A percentile compares a stretch with the other conserved stretches of the same genome.
Evolutionary conservation across 2,888 invertebrate genomes (phyloP).

Genomic region (Prosapia bicincta): DNA sequence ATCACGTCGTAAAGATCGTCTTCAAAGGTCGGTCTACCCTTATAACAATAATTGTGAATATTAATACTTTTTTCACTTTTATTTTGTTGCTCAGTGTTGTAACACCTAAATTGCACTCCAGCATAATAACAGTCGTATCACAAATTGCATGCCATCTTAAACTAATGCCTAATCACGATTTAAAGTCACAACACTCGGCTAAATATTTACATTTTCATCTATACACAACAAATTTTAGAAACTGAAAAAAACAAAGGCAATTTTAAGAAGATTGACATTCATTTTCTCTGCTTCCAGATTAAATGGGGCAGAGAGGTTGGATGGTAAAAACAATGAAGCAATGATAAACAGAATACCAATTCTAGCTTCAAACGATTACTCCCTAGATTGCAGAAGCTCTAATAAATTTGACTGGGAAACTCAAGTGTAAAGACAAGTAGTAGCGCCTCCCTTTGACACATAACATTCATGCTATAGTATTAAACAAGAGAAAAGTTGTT

Average conservation of each 20-base stretch:
- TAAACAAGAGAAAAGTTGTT: no score
- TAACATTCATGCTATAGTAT: background rate
- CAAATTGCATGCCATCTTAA: background rate
- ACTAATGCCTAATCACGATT: background rate
- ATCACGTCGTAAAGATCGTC: slow-evolving; percentile 31
- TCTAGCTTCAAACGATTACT: slow-evolving; percentile 28
- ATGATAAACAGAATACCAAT: slow-evolving; percentile 26
- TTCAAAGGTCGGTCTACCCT: slow-evolving; percentile 26
- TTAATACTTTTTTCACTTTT: slow-evolving; percentile 2
- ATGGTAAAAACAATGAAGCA: slow-evolving; percentile 33
- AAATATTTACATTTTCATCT: background rate
- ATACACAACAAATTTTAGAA: background rate
- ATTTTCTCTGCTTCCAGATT: slow-evolving; percentile 39
- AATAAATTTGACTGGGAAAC: slow-evolving; percentile 38
- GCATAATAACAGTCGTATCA: background rate
- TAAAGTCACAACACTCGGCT: background rate
- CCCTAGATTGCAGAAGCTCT: slow-evolving; percentile 31
- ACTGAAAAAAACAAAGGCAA: background rate
- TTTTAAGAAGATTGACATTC: slow-evolving; percentile 21
- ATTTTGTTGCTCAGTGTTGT: background rate
- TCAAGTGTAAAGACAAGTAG: slow-evolving; percentile 31
- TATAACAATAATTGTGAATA: background rate
- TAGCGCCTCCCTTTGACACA: background rate
- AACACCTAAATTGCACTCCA: background rate
- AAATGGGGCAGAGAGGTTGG: slow-evolving; percentile 37